Conservation (phyloP, 1,140 invertebrate species). For the Sitobion miscanthi region DNA sequence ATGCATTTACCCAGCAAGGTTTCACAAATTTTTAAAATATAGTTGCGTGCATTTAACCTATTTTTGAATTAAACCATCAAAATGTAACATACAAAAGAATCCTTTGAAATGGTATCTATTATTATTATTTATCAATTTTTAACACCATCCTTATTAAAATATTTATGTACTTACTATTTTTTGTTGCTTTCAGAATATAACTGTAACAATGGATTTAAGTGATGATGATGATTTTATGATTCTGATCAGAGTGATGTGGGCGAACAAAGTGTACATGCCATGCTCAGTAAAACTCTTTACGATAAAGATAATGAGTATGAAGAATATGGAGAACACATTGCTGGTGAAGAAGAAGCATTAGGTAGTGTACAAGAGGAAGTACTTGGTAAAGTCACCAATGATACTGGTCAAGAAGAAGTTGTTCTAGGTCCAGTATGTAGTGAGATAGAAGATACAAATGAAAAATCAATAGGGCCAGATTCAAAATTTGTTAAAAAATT, state of each 20-base stretch:
- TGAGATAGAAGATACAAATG: background rate
- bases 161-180: background rate
- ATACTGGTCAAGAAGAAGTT: slow-evolving; percentile 5
- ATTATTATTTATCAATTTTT: background rate
- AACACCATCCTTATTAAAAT: background rate
- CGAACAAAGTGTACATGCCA: slow-evolving; percentile 38
- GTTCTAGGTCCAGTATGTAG: background rate
- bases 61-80: too few relatives aligned
- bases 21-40: too few relatives aligned
- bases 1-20: too few relatives aligned
- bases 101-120: background rate
- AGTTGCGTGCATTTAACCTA: too few relatives aligned
- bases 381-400: slow-evolving; percentile 29
- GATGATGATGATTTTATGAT: slow-evolving; percentile 46
- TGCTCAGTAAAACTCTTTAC: slow-evolving; percentile 36
- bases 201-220: slow-evolving; percentile 27
- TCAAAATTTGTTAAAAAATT: background rate
- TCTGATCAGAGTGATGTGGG: slow-evolving; percentile 40
- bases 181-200: background rate
- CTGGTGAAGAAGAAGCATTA: background rate
- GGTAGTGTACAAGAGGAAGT: slow-evolving; percentile 44
- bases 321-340: background rate
- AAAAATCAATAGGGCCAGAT: background rate
- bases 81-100: background rate
- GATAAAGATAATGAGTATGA: background rate